Percentiles rank a stretch among this genome's conserved stretches.
Evolutionary conservation across 2,797 vertebrate species (phyloP).

Genomic region (Hapalemur alaotrensis): DNA sequence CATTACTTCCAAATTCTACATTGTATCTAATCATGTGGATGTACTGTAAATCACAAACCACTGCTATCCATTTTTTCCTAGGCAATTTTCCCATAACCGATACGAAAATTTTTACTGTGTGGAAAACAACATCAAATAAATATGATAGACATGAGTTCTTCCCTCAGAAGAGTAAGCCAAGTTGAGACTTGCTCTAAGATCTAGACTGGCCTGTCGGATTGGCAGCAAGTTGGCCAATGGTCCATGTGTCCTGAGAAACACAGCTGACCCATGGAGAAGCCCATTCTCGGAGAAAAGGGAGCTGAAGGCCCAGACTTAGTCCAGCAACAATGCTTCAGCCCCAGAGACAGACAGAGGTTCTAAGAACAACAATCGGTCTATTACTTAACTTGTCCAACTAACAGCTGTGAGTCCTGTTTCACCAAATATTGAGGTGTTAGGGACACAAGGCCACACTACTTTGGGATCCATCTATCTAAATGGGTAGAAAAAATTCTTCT

Average conservation of each 20-base stretch:
- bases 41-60: constrained; percentile 11
- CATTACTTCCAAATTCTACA: constrained; percentile 49
- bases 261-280: background rate
- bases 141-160: background rate
- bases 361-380: background rate
- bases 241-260: background rate
- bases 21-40: constrained; percentile 16
- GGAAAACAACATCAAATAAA: constrained; percentile 17
- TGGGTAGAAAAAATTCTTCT: background rate
- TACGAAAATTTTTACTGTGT: constrained; percentile 7
- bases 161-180: background rate
- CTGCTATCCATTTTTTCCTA: background rate
- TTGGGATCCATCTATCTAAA: background rate
- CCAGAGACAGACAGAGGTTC: background rate
- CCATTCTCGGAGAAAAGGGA: background rate
- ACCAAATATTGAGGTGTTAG: background rate
- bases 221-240: rapidly evolving
- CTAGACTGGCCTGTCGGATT: background rate
- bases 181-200: background rate
- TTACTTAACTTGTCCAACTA: background rate
- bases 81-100: constrained; percentile 21
- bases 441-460: background rate
- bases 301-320: background rate
- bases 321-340: background rate
- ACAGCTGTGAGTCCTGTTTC: background rate